Percentiles rank a stretch among this genome's conserved stretches.
Conservation (phyloP, 2,797 vertebrate genomes). For the Xenentodon cancila region DNA sequence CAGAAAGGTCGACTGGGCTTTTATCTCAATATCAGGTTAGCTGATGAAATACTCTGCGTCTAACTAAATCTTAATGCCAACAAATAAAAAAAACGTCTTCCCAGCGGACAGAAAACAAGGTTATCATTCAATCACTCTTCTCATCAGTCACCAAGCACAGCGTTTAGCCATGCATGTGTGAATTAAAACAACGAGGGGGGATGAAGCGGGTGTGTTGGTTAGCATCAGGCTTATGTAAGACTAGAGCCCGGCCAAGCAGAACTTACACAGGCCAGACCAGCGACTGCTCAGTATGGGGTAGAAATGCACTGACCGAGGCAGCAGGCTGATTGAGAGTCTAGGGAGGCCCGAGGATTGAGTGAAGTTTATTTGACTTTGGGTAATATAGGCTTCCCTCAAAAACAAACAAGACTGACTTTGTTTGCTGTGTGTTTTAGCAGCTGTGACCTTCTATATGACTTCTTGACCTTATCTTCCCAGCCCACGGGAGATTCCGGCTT, state of each 20-base stretch:
- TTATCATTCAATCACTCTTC: slow-evolving; percentile 13
- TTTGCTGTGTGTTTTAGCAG: slow-evolving; percentile 76
- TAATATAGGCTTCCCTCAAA: slow-evolving; percentile 69
- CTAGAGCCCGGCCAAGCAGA: slow-evolving; percentile 58
- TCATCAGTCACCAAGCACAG: slow-evolving; percentile 45
- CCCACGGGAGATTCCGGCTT: slow-evolving; percentile 48
- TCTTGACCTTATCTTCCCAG: slow-evolving; percentile 43
- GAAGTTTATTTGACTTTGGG: slow-evolving; percentile 70
- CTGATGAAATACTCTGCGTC: slow-evolving; percentile 1
- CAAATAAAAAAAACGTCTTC: neutral
- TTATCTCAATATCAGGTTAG: neutral
- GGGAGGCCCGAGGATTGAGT: slow-evolving; percentile 32
- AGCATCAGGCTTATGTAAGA: slow-evolving; percentile 61
- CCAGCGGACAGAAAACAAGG: slow-evolving; percentile 10
- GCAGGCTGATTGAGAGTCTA: slow-evolving; percentile 47
- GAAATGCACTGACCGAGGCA: slow-evolving; percentile 71
- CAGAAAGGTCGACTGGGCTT: neutral
- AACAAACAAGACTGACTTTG: slow-evolving; percentile 75
- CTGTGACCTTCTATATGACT: slow-evolving; percentile 69
- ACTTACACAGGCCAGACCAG: slow-evolving; percentile 62
- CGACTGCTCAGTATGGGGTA: slow-evolving; percentile 62
- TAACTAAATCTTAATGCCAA: neutral
- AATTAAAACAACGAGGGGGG: slow-evolving; percentile 50
- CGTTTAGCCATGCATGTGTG: slow-evolving; percentile 52
- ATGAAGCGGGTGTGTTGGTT: neutral